Evolutionary conservation across 1,140 invertebrate species (phyloP), one percentile per base, ranked within the genome.

Genomic region (Microplitis mediator): DNA sequence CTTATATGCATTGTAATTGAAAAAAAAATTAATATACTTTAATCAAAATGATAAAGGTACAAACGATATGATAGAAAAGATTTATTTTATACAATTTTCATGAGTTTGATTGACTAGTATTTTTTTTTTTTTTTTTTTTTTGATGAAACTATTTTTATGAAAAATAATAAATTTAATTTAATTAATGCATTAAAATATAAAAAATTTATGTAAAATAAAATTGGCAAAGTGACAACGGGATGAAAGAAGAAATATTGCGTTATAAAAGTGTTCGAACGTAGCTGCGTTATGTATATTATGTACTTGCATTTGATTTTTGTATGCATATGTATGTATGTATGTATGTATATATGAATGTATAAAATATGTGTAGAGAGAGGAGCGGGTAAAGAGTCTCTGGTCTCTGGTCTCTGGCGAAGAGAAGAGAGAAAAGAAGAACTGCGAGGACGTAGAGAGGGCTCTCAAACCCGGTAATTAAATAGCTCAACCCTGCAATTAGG

Each of bases 401-500:
- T 13, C 13, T 9, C 11, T 31, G 56, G 14, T 58, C 56, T 16
- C 16, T 31, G 16, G 9, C 56, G 76, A 76, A 52, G 78, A 72
- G 62, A 77, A 74, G 72, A 51, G 60, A 45, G 67, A 65, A 65
- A 52, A 51, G 45, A 56, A 56, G 31, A 11, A 39, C 14, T 61
- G 69, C 51, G 70, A 31, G 54, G 34, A 64, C 23, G 70, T 14
- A 72, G 69, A 72, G 74, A 77, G 77, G 78, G 76, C 80, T 80
- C 78, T 71, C 75, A 74, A 87, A 87, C 84, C 86, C 84, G 84
- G 86, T 87, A 87, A 87, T 87, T 87, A 87, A 87, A 87, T 87
- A 87, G 84, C 86, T 81, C 80, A 87, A 87, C 85, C 85, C 85
- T 86, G 85, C 84, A 87, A 87, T 87, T 87, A 87, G 84, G 85